phyloP scores from a whole-genome alignment of 2,113 vertebrate genomes.

The Bubo scandiacus region DNA sequence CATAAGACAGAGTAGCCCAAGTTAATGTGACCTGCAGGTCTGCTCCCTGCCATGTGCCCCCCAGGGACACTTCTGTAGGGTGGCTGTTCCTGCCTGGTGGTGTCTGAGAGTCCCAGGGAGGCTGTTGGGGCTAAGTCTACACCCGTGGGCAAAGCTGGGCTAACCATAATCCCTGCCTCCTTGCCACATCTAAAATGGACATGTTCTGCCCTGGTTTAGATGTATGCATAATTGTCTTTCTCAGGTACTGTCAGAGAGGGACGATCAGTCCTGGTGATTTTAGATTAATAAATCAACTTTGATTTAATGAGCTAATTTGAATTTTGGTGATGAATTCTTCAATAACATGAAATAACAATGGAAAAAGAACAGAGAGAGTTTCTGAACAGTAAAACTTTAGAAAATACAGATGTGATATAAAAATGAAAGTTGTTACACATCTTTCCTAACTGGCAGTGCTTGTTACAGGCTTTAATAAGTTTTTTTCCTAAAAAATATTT shows the following conservation, averaged over 20 bases:
- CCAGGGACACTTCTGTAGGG: rapidly evolving
- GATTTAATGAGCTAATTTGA: background rate
- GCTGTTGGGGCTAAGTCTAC: rapidly evolving
- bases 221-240: background rate
- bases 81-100: rapidly evolving
- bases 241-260: background rate
- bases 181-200: background rate
- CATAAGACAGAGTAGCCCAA: background rate
- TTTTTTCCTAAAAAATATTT: background rate
- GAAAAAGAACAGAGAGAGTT: background rate
- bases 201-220: background rate
- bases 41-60: rapidly evolving
- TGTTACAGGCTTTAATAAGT: background rate
- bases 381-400: background rate
- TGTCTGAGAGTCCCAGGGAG: background rate
- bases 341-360: background rate
- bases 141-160: background rate
- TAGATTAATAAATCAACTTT: background rate
- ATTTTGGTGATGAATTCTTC: background rate
- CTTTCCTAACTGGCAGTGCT: background rate
- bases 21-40: background rate
- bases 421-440: background rate
- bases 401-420: background rate
- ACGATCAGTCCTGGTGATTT: background rate
- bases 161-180: background rate